Evolutionary conservation across 2,113 vertebrate genomes (phyloP), one percentile per base, ranked within the genome.

Genomic region (Arenaria interpres): DNA sequence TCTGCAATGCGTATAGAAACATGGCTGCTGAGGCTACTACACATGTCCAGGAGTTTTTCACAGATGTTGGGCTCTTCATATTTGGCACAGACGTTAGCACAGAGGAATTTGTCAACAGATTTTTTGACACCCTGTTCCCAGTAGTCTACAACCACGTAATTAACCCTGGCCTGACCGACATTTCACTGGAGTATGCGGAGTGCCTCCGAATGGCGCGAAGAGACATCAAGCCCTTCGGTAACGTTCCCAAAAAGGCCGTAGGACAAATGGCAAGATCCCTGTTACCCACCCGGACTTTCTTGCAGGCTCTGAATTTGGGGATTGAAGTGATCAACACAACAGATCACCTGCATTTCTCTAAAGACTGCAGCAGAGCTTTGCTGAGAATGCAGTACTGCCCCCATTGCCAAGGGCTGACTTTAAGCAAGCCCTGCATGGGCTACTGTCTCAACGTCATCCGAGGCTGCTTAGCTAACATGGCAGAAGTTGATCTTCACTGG

Each of bases 251-350:
- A 68, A 81, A 98, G 72, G 96, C 98, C 33, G 35, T 98, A 13
- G 97, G 96, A 33, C 98, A 98, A 91, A 98, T 99, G 74, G 88
- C 91, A 83, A 97, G 93, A 41, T 98, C 98, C 0, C 97, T 98
- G 53, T 60, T 98, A 66, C 97, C 98, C 3, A 98, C 97, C 66
- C 98, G 98, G 74, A 95, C 98, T 7, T 99, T 99, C 59, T 97
- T 99, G 51, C 99, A 99, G 96, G 98, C 99, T 1, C 97, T 99
- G 89, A 99, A 99, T 92, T 97, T 99, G 45, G 99, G 98, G 69
- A 98, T 99, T 8, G 99, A 99, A 98, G 98, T 99, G 92, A 99
- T 99, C 96, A 99, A 99, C 68, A 99, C 99, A 30, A 99, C 99
- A 4, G 99, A 99, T 90, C 98, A 99, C 60, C 90, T 98, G 59